Percentiles rank a stretch among this genome's conserved stretches.
phyloP scores from a whole-genome alignment of 2,888 invertebrate genomes.

The Drosophila mulleri region DNA sequence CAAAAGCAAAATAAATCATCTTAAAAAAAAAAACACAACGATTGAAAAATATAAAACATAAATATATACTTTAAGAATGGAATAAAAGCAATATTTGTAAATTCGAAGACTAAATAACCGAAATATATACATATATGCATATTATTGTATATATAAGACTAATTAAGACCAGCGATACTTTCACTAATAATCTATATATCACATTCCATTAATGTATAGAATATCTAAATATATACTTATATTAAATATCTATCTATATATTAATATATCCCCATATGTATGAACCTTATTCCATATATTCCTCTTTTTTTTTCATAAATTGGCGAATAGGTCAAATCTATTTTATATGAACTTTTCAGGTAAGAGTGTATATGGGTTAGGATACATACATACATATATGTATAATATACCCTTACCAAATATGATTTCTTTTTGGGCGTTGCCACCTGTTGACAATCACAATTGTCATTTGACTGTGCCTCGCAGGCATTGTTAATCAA shows the following conservation, averaged over 20 bases:
- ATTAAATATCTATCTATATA: background rate
- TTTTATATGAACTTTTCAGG: background rate
- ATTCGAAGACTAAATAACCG: background rate
- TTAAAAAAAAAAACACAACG: conserved; percentile 1
- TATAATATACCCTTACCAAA: background rate
- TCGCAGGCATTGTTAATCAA: conserved; percentile 12
- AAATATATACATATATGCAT: too few species aligned
- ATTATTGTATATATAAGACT: background rate
- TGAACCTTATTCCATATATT: background rate
- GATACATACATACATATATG: background rate
- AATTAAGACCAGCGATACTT: background rate
- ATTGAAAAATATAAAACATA: background rate
- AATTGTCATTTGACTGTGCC: conserved; percentile 5
- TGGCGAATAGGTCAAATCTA: background rate
- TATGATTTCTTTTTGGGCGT: conserved; percentile 1
- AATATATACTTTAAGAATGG: background rate
- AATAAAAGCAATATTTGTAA: background rate
- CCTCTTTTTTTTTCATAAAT: too few species aligned
- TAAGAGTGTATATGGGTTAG: too few species aligned
- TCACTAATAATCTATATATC: too few species aligned
- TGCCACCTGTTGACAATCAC: conserved; percentile 5
- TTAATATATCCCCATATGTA: background rate
- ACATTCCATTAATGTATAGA: background rate
- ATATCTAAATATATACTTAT: background rate
- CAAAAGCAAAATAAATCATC: conserved; percentile 6